phyloP scores from a whole-genome alignment of 2,113 vertebrate species.

The Hirundichthys speculiger region DNA sequence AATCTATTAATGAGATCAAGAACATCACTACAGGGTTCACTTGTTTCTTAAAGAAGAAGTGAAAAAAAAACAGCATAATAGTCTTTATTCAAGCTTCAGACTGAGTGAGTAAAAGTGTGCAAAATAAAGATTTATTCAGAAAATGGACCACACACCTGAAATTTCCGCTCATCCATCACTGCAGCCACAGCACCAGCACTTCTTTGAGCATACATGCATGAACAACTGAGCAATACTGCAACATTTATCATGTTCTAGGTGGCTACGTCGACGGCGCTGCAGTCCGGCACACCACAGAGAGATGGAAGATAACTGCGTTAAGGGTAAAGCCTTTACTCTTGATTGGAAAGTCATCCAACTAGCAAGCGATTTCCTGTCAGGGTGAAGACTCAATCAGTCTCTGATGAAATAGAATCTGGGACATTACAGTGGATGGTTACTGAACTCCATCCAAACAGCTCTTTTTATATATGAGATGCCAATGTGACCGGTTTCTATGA shows the following conservation, averaged over 20 bases:
- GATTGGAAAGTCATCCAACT: slow-evolving; percentile 37
- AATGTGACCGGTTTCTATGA: background rate
- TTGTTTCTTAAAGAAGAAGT: background rate
- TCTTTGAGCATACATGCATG: slow-evolving; percentile 56
- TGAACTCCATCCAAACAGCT: background rate
- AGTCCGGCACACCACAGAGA: slow-evolving; percentile 9
- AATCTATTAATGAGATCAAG: too few species aligned
- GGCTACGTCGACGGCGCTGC: slow-evolving; percentile 14
- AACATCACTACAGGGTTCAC: background rate
- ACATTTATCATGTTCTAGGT: slow-evolving; percentile 61
- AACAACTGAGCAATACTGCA: slow-evolving; percentile 31
- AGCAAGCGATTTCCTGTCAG: slow-evolving; percentile 19
- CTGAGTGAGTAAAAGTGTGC: slow-evolving; percentile 14
- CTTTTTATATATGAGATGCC: background rate
- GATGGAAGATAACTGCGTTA: slow-evolving; percentile 43
- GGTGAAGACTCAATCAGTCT: slow-evolving; percentile 11
- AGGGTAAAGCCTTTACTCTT: slow-evolving; percentile 24
- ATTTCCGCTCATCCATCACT: slow-evolving; percentile 72
- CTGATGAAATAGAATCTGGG: slow-evolving; percentile 21
- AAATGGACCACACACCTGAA: slow-evolving; percentile 47
- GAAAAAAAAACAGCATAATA: slow-evolving; percentile 9
- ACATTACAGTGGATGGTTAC: background rate
- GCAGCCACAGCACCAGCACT: slow-evolving; percentile 29
- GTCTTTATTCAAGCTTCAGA: slow-evolving; percentile 13
- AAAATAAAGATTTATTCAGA: slow-evolving; percentile 61